Evolutionary conservation across 30 jellyfish, hydroid and myxozoan genomes (phyloP).

Genomic region (Rhopilema esculentum): DNA sequence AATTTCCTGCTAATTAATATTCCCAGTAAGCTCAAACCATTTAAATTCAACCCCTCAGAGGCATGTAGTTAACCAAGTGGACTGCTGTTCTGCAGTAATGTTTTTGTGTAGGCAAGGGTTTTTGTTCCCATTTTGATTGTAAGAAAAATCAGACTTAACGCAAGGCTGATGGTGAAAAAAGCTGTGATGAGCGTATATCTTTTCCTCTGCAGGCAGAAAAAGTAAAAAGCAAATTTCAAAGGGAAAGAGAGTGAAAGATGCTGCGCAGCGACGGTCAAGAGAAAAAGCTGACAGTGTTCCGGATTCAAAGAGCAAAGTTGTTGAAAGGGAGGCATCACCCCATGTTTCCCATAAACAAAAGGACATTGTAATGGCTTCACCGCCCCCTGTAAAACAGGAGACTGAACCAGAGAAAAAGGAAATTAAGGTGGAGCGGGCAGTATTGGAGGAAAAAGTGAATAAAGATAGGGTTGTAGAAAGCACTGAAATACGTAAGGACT

Average conservation of each 20-base stretch:
- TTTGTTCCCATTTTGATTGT: too few species aligned
- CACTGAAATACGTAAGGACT: slow-evolving; percentile 43
- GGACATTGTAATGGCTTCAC: slow-evolving; percentile 34
- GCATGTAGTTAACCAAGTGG: too few species aligned
- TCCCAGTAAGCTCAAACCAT: too few species aligned
- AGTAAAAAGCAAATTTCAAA: slow-evolving; percentile 32
- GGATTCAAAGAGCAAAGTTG: slow-evolving; percentile 49
- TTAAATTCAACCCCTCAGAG: too few species aligned
- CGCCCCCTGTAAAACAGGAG: slow-evolving; percentile 37
- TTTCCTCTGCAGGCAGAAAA: slow-evolving; percentile 27
- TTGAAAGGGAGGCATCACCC: slow-evolving; percentile 15
- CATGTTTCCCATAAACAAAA: slow-evolving; percentile 28
- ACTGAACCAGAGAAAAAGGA: slow-evolving; percentile 42
- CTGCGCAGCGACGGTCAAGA: slow-evolving; percentile 23
- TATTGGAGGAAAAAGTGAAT: slow-evolving; percentile 39
- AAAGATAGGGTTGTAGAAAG: slow-evolving; percentile 30
- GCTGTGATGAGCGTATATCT: too few species aligned
- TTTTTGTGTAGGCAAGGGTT: too few species aligned
- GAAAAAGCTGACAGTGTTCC: slow-evolving; percentile 16
- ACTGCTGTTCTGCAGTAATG: too few species aligned
- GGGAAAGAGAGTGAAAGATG: slow-evolving; percentile 19
- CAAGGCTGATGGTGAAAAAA: too few species aligned
- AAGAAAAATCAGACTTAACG: too few species aligned
- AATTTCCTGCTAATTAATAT: too few species aligned
- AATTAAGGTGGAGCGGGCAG: slow-evolving; percentile 56